Evolutionary conservation across 2,113 vertebrate genomes (phyloP), one percentile per base, ranked within the genome.

Genomic region (Gallinago paraguaiae): DNA sequence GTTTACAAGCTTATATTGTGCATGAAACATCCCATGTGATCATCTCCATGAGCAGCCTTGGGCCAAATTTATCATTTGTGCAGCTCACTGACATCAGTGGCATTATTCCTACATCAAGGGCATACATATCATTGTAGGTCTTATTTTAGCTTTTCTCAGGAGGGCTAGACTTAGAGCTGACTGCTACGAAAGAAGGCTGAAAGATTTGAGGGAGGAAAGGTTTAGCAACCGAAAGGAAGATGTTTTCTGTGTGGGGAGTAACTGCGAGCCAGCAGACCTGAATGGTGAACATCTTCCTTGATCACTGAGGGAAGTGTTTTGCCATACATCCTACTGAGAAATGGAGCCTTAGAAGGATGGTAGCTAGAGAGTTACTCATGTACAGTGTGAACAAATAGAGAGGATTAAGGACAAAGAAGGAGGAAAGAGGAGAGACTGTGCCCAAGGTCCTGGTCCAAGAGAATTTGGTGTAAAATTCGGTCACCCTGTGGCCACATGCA

Each of bases 141-240:
- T 96, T 91, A 93, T 89, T 94, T 92, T 82, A 96, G 96, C 60
- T 89, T 93, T 94, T 85, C 96, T 92, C 92, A 31, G n/a, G 91
- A 96, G 93, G 50, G 28, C 31, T 85, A 72, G 53, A 27, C 61
- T 53, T 92, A 72, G 61, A 75, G 65, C 77, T 95, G 65, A 71
- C 86, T 92, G 82, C 61, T 89, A 9, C 1, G 4, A 91, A 89
- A 74, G 72, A 64, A 79, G 72, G 17, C 67, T 91, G 70, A 72
- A 95, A 53, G 57, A 92, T 86, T 92, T 4, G 7, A 90, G 69
- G 33, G 46, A 94, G 35, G 50, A 93, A 84, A 51, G 17, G 67
- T 89, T 92, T 65, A 79, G 69, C 17, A 84, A 57, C 17, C 1
- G 1, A 78, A 90, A 86, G 53, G n/a, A 94, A 76, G 25, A 18